Evolutionary conservation across 2,888 invertebrate genomes (phyloP).

Genomic region (Eristalis pertinax): DNA sequence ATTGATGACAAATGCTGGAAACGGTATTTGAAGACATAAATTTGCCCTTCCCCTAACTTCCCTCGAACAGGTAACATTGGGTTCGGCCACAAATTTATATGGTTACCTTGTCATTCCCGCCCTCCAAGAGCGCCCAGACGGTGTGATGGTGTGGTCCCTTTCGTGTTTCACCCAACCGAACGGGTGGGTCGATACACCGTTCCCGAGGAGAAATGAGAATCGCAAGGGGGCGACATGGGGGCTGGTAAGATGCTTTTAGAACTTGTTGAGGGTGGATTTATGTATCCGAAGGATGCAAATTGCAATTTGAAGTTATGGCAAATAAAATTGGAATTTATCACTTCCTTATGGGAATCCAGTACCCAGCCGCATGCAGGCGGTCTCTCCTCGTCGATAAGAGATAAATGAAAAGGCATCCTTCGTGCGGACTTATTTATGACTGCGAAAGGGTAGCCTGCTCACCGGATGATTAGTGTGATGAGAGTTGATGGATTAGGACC

Average conservation of each 20-base stretch:
- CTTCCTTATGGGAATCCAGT: constrained; percentile 32
- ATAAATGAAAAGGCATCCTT: background rate
- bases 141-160: background rate
- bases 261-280: constrained; percentile 63
- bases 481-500: background rate
- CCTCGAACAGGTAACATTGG: constrained; percentile 6
- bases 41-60: background rate
- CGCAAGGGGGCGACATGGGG: background rate
- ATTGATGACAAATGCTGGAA: constrained; percentile 58
- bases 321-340: constrained; percentile 63
- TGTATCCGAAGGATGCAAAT: constrained; percentile 48
- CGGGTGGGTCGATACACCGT: background rate
- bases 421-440: background rate
- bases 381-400: background rate
- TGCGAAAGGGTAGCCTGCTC: background rate
- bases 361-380: background rate
- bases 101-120: constrained; percentile 11
- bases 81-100: constrained; percentile 35
- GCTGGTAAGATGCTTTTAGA: constrained; percentile 27
- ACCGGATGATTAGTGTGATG: background rate
- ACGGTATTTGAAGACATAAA: constrained; percentile 38
- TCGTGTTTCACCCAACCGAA: background rate
- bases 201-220: constrained; percentile 18
- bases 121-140: background rate
- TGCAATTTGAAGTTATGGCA: constrained; percentile 49